Conservation (phyloP, 2,888 invertebrate genomes). For the Chaetogeoica ovagalla region DNA sequence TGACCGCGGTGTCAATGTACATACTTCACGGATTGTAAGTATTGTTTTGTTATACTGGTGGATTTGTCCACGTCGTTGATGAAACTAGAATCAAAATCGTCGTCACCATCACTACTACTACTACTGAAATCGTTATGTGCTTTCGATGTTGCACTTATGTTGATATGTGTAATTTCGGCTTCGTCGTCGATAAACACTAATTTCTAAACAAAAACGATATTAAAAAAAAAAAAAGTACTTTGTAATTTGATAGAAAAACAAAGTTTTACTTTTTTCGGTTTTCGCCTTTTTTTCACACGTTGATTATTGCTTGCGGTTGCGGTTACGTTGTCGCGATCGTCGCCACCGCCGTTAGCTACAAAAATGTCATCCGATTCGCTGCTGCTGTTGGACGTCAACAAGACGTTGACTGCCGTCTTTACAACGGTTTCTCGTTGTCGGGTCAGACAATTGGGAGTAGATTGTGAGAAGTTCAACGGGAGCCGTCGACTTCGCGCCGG, state of each 20-base stretch:
- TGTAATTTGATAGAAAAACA: neutral
- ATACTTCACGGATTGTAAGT: conserved; percentile 43
- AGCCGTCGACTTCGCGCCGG: neutral
- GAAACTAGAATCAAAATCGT: conserved; percentile 40
- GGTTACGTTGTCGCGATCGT: too few relatives aligned
- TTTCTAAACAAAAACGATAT: conserved; percentile 9
- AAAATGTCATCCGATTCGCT: neutral
- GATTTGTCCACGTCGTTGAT: conserved; percentile 33
- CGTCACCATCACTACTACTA: neutral
- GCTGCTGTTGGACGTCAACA: conserved; percentile 24
- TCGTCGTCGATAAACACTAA: conserved; percentile 39
- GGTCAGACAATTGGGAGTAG: neutral
- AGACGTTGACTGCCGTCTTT: neutral
- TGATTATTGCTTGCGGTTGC: neutral
- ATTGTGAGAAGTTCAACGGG: conserved; percentile 15
- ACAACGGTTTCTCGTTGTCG: neutral
- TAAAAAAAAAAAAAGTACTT: too few relatives aligned
- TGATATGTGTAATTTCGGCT: conserved; percentile 6
- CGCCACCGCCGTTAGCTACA: too few relatives aligned
- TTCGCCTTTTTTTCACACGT: neutral
- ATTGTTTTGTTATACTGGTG: conserved; percentile 35
- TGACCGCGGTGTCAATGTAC: neutral
- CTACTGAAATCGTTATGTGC: neutral
- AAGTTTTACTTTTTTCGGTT: conserved; percentile 33
- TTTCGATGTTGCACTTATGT: neutral